These are phyloP conservation scores for Peromyscus aztecus DNA, from an alignment of 2,797 vertebrate genomes.

Conservation along the genomic window DNA sequence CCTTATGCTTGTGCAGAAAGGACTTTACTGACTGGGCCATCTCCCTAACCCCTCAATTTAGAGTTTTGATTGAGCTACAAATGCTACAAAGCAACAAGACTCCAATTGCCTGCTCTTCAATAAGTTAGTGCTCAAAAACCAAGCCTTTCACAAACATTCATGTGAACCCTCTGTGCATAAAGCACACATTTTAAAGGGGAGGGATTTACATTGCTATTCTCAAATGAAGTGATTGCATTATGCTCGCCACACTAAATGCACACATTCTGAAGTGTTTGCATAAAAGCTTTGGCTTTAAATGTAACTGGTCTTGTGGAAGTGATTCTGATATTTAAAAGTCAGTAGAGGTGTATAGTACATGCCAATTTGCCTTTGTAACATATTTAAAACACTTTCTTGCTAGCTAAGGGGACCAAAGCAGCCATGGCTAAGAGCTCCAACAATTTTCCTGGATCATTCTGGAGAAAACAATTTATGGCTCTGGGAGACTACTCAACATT, in stretches of 20 bases:
- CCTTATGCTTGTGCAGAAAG: neutral
- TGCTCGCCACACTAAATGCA: slow-evolving; percentile 46
- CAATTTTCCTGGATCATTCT: slow-evolving; percentile 65
- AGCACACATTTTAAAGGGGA: slow-evolving; percentile 70
- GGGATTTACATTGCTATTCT: slow-evolving; percentile 73
- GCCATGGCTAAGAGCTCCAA: slow-evolving; percentile 19
- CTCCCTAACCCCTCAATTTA: neutral
- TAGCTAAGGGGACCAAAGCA: slow-evolving; percentile 34
- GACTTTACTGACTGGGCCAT: neutral
- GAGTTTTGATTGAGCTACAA: slow-evolving; percentile 65
- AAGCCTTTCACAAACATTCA: slow-evolving; percentile 66
- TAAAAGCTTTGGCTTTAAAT: slow-evolving; percentile 79
- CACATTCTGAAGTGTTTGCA: slow-evolving; percentile 75
- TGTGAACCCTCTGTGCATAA: slow-evolving; percentile 64
- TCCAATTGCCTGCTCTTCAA: slow-evolving; percentile 53
- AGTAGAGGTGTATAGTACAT: slow-evolving; percentile 57
- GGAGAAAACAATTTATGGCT: slow-evolving; percentile 74
- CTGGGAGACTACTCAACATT: slow-evolving; percentile 65
- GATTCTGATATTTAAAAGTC: slow-evolving; percentile 77
- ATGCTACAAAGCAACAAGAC: slow-evolving; percentile 43
- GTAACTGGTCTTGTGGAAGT: slow-evolving; percentile 67
- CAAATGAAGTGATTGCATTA: slow-evolving; percentile 73
- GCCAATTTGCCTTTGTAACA: slow-evolving; percentile 54
- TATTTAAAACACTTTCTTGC: slow-evolving; percentile 46
- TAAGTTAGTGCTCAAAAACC: slow-evolving; percentile 67